phyloP scores from a whole-genome alignment of 2,797 vertebrate genomes.

The Lemur catta region DNA sequence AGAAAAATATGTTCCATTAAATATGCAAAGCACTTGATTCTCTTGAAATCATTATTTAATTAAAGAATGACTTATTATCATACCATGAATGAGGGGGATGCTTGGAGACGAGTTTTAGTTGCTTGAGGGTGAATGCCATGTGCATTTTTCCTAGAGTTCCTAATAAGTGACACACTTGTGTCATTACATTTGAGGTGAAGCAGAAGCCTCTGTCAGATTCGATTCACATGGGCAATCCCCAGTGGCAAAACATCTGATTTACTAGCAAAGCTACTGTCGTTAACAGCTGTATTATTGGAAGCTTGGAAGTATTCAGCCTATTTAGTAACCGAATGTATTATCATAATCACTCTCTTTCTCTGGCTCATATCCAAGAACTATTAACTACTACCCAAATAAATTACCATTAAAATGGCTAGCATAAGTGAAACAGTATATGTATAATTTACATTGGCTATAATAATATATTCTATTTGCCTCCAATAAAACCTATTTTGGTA shows the following conservation, averaged over 20 bases:
- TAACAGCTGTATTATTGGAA: conserved; percentile 67
- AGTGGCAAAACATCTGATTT: conserved; percentile 73
- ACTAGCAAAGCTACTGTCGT: conserved; percentile 56
- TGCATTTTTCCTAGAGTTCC: conserved; percentile 55
- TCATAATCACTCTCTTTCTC: conserved; percentile 54
- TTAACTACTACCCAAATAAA: conserved; percentile 52
- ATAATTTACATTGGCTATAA: neutral
- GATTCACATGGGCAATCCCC: conserved; percentile 63
- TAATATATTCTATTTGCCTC: neutral
- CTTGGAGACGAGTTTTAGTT: neutral
- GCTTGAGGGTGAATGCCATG: conserved; percentile 35
- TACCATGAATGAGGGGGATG: neutral
- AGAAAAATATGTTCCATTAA: conserved; percentile 28
- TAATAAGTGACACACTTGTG: conserved; percentile 67
- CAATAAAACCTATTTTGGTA: neutral
- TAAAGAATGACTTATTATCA: conserved; percentile 52
- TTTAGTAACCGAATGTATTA: conserved; percentile 59
- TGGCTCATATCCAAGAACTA: conserved; percentile 40
- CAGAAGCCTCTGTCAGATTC: conserved; percentile 65
- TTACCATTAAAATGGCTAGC: conserved; percentile 37
- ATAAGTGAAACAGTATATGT: neutral
- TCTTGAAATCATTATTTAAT: conserved; percentile 53
- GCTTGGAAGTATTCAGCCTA: conserved; percentile 39
- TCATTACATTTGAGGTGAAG: conserved; percentile 68
- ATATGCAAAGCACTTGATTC: neutral